Conservation (phyloP, 2,113 vertebrate genomes). For the Trichomycterus rosablanca region DNA sequence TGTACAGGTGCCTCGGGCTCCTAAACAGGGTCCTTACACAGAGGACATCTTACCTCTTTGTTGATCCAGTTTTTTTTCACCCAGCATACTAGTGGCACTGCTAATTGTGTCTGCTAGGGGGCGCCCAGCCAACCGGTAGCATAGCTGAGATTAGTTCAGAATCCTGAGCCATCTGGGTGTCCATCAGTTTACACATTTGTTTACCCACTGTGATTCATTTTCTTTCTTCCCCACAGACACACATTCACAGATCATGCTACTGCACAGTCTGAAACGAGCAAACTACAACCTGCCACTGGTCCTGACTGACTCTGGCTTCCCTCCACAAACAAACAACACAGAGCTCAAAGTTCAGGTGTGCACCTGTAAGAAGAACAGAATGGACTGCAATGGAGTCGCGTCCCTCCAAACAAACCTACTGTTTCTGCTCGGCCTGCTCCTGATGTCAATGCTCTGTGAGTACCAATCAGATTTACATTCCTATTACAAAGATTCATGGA, state of each 20-base stretch:
- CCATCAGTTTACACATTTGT: background rate
- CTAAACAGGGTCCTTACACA: too few species aligned
- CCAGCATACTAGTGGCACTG: too few species aligned
- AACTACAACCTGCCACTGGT: slow-evolving; percentile 93
- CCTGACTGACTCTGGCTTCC: slow-evolving; percentile 91
- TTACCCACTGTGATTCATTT: too few species aligned
- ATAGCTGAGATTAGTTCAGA: too few species aligned
- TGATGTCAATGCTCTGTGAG: slow-evolving; percentile 77
- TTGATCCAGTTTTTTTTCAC: too few species aligned
- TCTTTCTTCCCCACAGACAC: slow-evolving; percentile 64
- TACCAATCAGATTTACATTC: too few species aligned
- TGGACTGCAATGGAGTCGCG: slow-evolving; percentile 83
- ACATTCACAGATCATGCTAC: slow-evolving; percentile 87
- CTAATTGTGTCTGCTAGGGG: too few species aligned
- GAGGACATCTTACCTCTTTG: too few species aligned
- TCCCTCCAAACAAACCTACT: slow-evolving; percentile 65
- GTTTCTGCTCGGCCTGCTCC: slow-evolving; percentile 63
- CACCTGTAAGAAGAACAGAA: slow-evolving; percentile 92
- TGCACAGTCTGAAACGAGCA: slow-evolving; percentile 89
- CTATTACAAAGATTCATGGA: background rate
- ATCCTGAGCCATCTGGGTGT: background rate
- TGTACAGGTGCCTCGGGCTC: too few species aligned
- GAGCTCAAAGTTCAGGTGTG: slow-evolving; percentile 95
- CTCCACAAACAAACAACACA: slow-evolving; percentile 85
- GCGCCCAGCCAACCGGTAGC: too few species aligned